phyloP scores from a whole-genome alignment of 2,113 vertebrate genomes.

The Phylloscopus trochilus region DNA sequence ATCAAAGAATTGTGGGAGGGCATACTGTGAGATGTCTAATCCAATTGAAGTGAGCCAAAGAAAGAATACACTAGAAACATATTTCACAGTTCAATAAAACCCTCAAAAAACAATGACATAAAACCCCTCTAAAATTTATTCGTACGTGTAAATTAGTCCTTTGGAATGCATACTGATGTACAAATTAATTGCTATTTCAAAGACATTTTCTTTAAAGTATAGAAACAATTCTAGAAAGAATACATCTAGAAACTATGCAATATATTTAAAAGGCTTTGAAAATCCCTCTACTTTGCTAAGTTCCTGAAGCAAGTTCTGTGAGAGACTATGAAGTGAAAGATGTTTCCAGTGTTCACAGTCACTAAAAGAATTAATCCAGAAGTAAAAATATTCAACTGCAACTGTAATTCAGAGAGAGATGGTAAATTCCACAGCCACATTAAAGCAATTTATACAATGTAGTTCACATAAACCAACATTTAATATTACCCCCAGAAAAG shows the following conservation, averaged over 20 bases:
- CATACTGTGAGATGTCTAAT: neutral
- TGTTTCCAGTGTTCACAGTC: neutral
- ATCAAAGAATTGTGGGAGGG: neutral
- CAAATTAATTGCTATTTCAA: too few relatives aligned
- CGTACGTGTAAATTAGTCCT: too few relatives aligned
- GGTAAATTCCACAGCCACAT: neutral
- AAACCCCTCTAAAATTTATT: too few relatives aligned
- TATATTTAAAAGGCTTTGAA: neutral
- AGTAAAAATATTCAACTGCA: neutral
- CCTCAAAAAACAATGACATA: too few relatives aligned
- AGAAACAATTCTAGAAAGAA: too few relatives aligned
- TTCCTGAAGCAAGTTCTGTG: neutral
- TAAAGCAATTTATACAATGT: neutral
- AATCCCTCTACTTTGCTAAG: neutral
- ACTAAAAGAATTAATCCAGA: neutral
- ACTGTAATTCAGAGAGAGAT: neutral
- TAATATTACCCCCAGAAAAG: neutral
- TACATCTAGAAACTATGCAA: fast-evolving
- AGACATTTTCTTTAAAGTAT: too few relatives aligned
- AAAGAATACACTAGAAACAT: neutral
- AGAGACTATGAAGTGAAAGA: neutral
- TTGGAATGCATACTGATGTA: too few relatives aligned
- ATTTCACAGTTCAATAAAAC: too few relatives aligned
- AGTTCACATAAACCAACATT: neutral
- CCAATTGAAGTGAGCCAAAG: neutral